phyloP scores from a whole-genome alignment of 2,888 invertebrate genomes.

The Polyommatus icarus region DNA sequence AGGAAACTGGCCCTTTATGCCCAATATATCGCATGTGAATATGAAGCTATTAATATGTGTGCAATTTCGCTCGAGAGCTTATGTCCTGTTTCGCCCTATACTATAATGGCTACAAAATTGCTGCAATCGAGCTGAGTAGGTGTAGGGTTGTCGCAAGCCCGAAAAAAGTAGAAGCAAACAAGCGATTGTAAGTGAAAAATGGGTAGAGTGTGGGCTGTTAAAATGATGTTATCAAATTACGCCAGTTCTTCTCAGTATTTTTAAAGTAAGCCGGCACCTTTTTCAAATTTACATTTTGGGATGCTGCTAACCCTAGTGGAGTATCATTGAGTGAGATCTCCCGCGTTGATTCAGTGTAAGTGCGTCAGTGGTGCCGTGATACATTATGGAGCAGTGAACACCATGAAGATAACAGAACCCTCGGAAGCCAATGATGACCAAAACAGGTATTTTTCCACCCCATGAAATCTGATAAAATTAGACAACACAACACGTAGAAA shows the following conservation, averaged over 20 bases:
- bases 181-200: background rate
- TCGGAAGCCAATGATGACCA: conserved; percentile 40
- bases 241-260: background rate
- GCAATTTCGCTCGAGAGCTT: conserved; percentile 65
- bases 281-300: background rate
- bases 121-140: conserved; percentile 60
- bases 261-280: background rate
- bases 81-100: conserved; percentile 69
- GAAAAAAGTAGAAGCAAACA: background rate
- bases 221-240: background rate
- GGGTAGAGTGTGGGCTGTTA: background rate
- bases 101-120: conserved; percentile 70
- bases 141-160: background rate
- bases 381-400: conserved; percentile 14
- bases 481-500: no score
- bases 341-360: conserved; percentile 51
- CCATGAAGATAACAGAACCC: conserved; percentile 60
- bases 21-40: conserved; percentile 27
- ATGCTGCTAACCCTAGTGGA: background rate
- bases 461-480: background rate
- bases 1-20: conserved; percentile 14
- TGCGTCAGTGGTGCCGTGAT: conserved; percentile 49
- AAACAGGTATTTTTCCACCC: conserved; percentile 40
- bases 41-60: conserved; percentile 39
- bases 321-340: conserved; percentile 67